phyloP scores from a whole-genome alignment of 2,113 vertebrate genomes.

The Chelonoidis abingdonii region DNA sequence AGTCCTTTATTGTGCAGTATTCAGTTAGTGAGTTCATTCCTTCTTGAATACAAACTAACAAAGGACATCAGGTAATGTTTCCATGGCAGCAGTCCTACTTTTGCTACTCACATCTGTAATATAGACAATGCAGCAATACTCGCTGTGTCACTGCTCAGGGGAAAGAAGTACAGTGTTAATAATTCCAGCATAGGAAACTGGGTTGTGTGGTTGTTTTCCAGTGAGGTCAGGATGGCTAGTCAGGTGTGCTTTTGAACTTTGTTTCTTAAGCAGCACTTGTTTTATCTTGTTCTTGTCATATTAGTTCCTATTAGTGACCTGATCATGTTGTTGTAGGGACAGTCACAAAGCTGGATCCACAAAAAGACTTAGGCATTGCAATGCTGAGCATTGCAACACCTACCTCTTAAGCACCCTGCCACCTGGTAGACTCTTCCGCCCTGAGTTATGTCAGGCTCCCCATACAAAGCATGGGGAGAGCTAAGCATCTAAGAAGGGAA shows the following conservation, averaged over 20 bases:
- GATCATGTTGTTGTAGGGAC: fast-evolving
- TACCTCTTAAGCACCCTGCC: background rate
- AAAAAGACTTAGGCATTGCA: background rate
- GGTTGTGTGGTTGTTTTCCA: background rate
- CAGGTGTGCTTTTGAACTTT: background rate
- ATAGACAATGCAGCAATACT: constrained; percentile 40
- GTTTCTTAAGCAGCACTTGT: fast-evolving
- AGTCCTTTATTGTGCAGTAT: constrained; percentile 25
- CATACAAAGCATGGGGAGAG: background rate
- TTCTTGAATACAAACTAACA: constrained; percentile 54
- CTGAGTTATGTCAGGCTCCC: background rate
- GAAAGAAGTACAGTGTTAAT: constrained; percentile 32
- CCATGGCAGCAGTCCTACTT: constrained; percentile 76
- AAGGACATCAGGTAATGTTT: constrained; percentile 78
- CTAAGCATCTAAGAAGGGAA: background rate
- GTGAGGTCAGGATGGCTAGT: background rate
- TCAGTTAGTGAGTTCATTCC: constrained; percentile 45
- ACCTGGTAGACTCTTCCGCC: background rate
- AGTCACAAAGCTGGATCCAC: background rate
- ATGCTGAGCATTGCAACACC: background rate
- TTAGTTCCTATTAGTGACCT: background rate
- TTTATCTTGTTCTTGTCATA: constrained; percentile 5
- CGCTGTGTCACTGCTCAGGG: constrained; percentile 41
- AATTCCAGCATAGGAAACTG: background rate
- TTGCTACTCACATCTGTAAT: constrained; percentile 51